A percentile compares a stretch with the other conserved stretches of the same genome.
Conservation (phyloP, 2,113 vertebrate genomes). For the Stomatorhinus ivindoensis region DNA sequence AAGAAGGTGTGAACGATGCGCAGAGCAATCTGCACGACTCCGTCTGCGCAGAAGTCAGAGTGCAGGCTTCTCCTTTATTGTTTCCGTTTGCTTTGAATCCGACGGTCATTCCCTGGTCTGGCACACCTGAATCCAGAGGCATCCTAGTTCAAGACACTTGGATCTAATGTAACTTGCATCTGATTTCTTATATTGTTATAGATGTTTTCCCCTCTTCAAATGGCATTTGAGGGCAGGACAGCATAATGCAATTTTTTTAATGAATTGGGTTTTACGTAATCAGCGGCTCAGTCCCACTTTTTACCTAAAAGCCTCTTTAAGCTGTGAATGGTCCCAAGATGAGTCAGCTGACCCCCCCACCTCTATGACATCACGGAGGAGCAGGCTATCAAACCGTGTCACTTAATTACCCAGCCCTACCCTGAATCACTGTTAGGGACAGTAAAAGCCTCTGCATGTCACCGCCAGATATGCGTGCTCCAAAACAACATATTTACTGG, state of each 20-base stretch:
- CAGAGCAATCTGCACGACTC: not conserved
- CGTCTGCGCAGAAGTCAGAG: not conserved
- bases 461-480: conserved; percentile 8
- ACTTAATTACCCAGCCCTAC: not conserved
- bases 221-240: not conserved
- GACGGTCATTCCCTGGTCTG: not conserved
- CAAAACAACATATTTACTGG: not conserved
- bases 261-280: not conserved
- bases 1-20: not conserved
- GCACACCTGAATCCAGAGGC: not conserved
- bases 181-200: not conserved
- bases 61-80: not conserved
- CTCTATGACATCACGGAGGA: conserved; percentile 1
- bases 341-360: not conserved
- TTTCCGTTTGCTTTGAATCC: not conserved
- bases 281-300: not conserved
- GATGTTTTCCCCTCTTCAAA: not conserved
- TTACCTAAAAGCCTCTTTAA: not conserved
- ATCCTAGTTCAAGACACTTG: not conserved
- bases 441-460: not conserved
- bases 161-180: not conserved
- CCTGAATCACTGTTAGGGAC: not conserved
- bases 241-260: not conserved
- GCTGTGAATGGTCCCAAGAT: not conserved
- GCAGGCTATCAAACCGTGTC: not conserved